phyloP scores from a whole-genome alignment of 23 tunicate species.

The Clavelina lepadiformis region DNA sequence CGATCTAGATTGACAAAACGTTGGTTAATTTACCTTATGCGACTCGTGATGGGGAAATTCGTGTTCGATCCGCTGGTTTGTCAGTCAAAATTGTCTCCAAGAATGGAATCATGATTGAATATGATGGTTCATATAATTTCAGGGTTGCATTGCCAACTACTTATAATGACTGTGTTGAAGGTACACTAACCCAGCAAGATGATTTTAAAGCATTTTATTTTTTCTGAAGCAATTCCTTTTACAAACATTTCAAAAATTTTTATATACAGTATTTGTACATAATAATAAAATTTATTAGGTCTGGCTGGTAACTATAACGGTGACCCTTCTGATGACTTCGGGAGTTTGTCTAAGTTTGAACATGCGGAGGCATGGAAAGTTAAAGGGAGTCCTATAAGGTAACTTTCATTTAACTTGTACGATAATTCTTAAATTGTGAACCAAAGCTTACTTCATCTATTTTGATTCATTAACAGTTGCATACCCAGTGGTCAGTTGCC shows the following conservation, averaged over 20 bases:
- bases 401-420: background rate
- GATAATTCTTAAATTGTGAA: background rate
- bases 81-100: constrained; percentile 16
- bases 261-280: too few species aligned
- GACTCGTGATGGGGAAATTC: constrained; percentile 4
- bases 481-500: constrained; percentile 34
- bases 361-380: constrained; percentile 10
- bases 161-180: constrained; percentile 36
- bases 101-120: constrained; percentile 34
- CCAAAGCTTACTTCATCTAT: too few species aligned
- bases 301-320: constrained; percentile 49
- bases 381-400: constrained; percentile 48
- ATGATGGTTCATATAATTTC: constrained; percentile 31
- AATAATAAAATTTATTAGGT: too few species aligned
- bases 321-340: constrained; percentile 23
- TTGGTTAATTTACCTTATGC: constrained; percentile 27
- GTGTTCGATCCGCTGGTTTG: constrained; percentile 30
- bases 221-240: too few species aligned
- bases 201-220: too few species aligned
- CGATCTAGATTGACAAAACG: constrained; percentile 18
- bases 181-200: too few species aligned
- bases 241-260: too few species aligned
- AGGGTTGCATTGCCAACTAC: constrained; percentile 17
- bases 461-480: constrained; percentile 11
- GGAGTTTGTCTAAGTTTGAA: constrained; percentile 9